phyloP scores from a whole-genome alignment of 1,140 invertebrate genomes.

The Brachionus manjavacas region DNA sequence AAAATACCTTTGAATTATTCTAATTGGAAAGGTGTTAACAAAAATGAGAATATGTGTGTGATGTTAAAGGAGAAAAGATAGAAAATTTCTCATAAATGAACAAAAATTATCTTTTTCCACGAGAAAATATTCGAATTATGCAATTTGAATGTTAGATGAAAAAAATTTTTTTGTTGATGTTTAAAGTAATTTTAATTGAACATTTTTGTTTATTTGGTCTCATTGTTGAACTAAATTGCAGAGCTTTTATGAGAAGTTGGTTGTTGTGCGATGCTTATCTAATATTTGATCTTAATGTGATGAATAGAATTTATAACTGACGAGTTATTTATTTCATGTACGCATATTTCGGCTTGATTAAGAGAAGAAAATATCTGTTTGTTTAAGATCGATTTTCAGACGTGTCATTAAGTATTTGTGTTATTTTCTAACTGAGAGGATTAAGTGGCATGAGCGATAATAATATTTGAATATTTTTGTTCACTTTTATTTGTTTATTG shows the following conservation, averaged over 20 bases:
- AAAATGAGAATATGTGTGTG: background rate
- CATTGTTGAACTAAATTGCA: background rate
- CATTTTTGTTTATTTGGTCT: background rate
- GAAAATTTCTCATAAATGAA: background rate
- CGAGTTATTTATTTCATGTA: background rate
- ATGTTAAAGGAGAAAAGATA: background rate
- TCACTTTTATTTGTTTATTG: too few relatives aligned
- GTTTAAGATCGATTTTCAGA: background rate
- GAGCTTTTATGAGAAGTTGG: background rate
- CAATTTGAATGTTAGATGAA: background rate
- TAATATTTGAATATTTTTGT: too few relatives aligned
- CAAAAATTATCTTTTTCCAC: background rate
- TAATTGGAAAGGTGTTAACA: background rate
- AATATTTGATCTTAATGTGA: background rate
- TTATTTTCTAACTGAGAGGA: background rate
- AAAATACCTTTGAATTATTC: constrained; percentile 27
- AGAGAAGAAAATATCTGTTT: background rate
- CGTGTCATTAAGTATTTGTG: background rate
- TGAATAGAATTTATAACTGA: background rate
- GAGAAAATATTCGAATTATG: background rate
- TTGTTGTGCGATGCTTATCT: background rate
- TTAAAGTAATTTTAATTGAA: background rate
- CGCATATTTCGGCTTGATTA: background rate
- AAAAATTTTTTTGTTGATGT: background rate
- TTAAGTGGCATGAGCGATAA: too few relatives aligned